A percentile compares a stretch with the other conserved stretches of the same genome.
These are phyloP conservation scores for Proteles cristata DNA, from an alignment of 2,113 vertebrate genomes.

Conservation along the genomic window DNA sequence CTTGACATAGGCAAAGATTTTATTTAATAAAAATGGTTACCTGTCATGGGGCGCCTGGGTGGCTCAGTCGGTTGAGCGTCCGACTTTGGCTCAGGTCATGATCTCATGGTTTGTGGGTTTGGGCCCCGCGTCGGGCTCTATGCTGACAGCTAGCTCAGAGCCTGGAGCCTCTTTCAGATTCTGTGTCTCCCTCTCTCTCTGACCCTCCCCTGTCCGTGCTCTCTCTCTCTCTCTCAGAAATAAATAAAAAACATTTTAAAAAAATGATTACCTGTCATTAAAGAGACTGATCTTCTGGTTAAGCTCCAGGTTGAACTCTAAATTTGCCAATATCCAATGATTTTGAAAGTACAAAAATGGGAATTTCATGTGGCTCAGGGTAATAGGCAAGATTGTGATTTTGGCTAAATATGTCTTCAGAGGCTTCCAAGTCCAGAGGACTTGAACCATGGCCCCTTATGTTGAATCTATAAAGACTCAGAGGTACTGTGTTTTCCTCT, in stretches of 20 bases:
- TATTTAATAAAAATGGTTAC: background rate
- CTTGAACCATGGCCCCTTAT: background rate
- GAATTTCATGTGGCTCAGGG: background rate
- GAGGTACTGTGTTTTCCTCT: background rate
- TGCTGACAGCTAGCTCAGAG: too few relatives aligned
- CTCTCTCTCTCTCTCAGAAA: too few relatives aligned
- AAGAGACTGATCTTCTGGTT: background rate
- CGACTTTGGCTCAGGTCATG: too few relatives aligned
- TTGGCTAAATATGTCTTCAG: background rate
- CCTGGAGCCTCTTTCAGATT: too few relatives aligned
- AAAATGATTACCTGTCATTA: background rate
- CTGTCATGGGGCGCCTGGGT: background rate
- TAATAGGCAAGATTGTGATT: background rate
- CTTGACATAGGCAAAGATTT: background rate
- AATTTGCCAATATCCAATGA: background rate
- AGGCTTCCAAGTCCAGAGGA: background rate
- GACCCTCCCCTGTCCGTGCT: too few relatives aligned
- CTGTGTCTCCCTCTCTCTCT: too few relatives aligned
- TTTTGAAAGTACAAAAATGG: background rate
- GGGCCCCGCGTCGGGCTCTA: too few relatives aligned
- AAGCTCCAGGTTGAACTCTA: background rate
- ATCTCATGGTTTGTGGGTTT: too few relatives aligned
- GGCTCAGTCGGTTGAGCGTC: too few relatives aligned
- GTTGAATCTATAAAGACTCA: background rate
- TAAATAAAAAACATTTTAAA: background rate